Conservation (phyloP, 2,113 vertebrate genomes). For the Tachysurus vachellii region DNA sequence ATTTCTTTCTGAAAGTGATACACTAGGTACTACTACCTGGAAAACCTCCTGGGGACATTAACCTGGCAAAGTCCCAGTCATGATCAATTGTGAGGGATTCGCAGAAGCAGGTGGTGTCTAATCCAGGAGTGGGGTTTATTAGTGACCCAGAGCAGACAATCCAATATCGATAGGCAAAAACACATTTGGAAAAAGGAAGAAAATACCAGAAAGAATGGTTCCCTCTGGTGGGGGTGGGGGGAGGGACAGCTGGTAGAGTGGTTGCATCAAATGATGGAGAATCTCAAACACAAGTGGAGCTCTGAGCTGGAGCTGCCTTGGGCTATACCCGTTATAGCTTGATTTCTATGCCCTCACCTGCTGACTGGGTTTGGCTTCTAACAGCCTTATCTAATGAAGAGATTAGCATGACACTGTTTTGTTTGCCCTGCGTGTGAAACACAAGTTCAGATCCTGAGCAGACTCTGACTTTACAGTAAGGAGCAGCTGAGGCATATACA, state of each 20-base stretch:
- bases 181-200: no score
- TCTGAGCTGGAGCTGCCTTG: slow-evolving; percentile 25
- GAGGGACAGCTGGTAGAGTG: no score
- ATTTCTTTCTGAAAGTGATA: neutral
- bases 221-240: no score
- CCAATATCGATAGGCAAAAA: no score
- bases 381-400: neutral
- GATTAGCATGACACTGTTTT: slow-evolving; percentile 20
- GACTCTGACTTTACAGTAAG: neutral
- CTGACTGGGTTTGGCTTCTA: slow-evolving; percentile 18
- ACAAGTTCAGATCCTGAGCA: neutral
- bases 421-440: slow-evolving; percentile 24
- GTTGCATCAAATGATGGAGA: neutral
- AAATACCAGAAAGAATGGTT: no score
- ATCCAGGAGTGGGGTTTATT: no score
- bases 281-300: slow-evolving; percentile 17
- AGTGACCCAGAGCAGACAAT: no score
- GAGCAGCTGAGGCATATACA: neutral
- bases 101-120: no score
- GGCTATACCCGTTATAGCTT: slow-evolving; percentile 45
- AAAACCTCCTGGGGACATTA: neutral
- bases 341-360: slow-evolving; percentile 39
- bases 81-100: slow-evolving; percentile 7
- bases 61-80: slow-evolving; percentile 23
- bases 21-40: neutral